Evolutionary conservation across 2,113 vertebrate genomes (phyloP), one percentile per base, ranked within the genome.

Genomic region (Odontophorus gujanensis): DNA sequence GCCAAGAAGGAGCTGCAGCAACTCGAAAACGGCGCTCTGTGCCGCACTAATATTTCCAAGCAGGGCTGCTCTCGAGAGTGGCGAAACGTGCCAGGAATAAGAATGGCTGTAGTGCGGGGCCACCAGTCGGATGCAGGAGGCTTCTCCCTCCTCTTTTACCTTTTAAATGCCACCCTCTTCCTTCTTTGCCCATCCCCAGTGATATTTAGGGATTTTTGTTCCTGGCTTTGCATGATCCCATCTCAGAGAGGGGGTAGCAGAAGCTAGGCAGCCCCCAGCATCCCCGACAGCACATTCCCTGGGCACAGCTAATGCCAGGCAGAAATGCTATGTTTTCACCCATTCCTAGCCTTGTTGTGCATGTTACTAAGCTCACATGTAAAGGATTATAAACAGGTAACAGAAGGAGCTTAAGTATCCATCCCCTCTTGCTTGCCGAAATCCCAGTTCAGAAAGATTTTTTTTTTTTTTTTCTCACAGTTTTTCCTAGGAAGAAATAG

Each of bases 1-100:
- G 96, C 96, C 96, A 96, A 96, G 91, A 97, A 93, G 92, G 91
- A 97, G 96, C 90, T 80, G 90, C 92, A 95, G 92, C 58, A 75
- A 92, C 95, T 97, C 66, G 86, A 95, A 97, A 94, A 93, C 89
- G 81, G 93, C 96, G 95, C 92, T 95, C 89, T 86, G 93, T 72
- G 67, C 96, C 71, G 16, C 95, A 72, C 95, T 97, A 93, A 92
- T 96, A 96, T 96, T 96, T 90, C 87, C 91, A 97, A 89, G 42
- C 87, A 43, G 74, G 87, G 51, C 85, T 92, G 79, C 66, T 93
- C 89, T 68, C 69, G 90, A 96, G 93, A 97, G 94, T 57, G 34
- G 81, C 2, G 34, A 57, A 51, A 97, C 91, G 90, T 98, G 97
- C 93, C 34, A 13, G 85, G 97, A 97, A 96, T 97, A 93, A 92